Evolutionary conservation across 2,113 vertebrate genomes (phyloP).

Genomic region (Chamaetylas fuelleborni): DNA sequence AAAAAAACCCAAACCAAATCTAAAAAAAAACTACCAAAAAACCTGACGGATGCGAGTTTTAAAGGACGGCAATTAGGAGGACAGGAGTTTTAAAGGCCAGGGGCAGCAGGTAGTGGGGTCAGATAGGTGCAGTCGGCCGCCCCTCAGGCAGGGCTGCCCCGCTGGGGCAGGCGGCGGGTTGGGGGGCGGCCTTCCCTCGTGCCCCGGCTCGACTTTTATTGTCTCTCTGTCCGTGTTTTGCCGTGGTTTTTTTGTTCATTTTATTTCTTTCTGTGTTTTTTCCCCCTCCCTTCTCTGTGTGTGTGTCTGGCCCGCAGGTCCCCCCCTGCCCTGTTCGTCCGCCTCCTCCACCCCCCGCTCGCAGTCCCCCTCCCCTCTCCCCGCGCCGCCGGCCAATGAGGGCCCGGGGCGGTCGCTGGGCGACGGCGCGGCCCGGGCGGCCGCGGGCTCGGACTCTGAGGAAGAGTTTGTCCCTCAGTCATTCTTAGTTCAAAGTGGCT

Average conservation of each 20-base stretch:
- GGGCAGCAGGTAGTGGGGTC: background rate
- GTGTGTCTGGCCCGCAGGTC: constrained; percentile 87
- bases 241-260: background rate
- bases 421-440: too few relatives aligned
- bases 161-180: background rate
- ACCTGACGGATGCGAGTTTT: background rate
- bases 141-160: background rate
- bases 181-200: background rate
- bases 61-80: background rate
- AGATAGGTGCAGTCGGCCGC: background rate
- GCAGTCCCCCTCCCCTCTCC: too few relatives aligned
- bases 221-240: constrained; percentile 12
- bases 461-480: too few relatives aligned
- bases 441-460: too few relatives aligned
- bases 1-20: background rate
- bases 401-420: too few relatives aligned
- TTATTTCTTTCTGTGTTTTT: constrained; percentile 33
- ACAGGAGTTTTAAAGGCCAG: background rate
- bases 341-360: too few relatives aligned
- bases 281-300: background rate
- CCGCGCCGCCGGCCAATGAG: too few relatives aligned
- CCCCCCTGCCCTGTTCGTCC: constrained; percentile 91
- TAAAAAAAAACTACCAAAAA: background rate
- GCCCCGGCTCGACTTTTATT: constrained; percentile 29
- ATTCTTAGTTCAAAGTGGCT: too few relatives aligned